phyloP scores from a whole-genome alignment of 2,888 invertebrate species.

The Lydus trimaculatus region DNA sequence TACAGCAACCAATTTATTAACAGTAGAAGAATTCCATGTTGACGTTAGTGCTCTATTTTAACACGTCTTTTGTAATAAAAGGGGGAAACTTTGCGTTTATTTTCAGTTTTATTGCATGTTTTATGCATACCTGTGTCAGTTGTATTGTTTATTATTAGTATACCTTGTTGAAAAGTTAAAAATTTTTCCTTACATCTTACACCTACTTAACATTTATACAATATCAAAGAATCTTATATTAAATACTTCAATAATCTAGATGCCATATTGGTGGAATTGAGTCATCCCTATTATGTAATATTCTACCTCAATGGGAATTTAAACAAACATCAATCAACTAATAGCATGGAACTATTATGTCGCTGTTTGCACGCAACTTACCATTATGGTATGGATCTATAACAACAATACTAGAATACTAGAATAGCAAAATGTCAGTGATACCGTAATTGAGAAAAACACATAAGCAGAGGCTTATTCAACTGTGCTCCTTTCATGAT shows the following conservation, averaged over 20 bases:
- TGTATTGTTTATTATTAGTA: no score
- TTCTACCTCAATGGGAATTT: slow-evolving; percentile 18
- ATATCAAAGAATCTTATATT: background rate
- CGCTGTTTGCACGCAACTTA: background rate
- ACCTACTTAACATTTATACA: no score
- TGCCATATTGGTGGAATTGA: slow-evolving; percentile 24
- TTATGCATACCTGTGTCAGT: background rate
- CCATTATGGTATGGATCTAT: background rate
- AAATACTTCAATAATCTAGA: slow-evolving; percentile 8
- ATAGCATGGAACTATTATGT: slow-evolving; percentile 18
- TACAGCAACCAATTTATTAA: background rate
- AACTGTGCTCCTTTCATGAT: no score
- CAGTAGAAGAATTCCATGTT: background rate
- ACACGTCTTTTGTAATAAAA: background rate
- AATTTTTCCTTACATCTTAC: no score
- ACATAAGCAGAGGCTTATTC: no score
- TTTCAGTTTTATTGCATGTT: background rate
- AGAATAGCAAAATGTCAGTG: background rate
- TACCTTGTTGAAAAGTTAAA: no score
- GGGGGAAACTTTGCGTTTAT: background rate
- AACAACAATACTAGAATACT: background rate
- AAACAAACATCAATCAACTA: slow-evolving; percentile 20
- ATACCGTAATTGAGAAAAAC: no score
- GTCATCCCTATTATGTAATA: slow-evolving; percentile 25
- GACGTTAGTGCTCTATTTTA: background rate